Conservation (phyloP, 2,888 invertebrate species). For the Noctua pronuba region DNA sequence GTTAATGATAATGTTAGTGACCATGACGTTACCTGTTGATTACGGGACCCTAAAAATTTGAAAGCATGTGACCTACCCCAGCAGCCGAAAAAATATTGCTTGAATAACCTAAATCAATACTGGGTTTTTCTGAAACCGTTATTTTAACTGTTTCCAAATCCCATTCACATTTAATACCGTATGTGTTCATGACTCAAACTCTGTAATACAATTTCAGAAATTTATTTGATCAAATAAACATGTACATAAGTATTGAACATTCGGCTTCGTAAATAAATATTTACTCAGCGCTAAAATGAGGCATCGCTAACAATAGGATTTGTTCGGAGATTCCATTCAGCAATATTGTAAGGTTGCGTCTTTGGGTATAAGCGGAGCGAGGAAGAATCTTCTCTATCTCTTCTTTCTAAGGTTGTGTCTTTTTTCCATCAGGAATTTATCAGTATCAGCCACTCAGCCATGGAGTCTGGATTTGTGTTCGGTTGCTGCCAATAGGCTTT, state of each 20-base stretch:
- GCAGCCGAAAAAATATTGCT: neutral
- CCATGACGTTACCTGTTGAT: neutral
- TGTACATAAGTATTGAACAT: constrained; percentile 34
- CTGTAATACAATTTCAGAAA: constrained; percentile 33
- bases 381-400: no score
- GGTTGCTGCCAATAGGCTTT: no score
- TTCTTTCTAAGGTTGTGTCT: no score
- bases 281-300: constrained; percentile 36
- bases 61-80: neutral
- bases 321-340: constrained; percentile 31
- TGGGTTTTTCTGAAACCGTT: neutral
- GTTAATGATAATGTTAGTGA: no score
- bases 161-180: neutral
- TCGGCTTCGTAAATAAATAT: constrained; percentile 47
- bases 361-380: neutral
- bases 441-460: no score
- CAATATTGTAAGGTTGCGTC: constrained; percentile 11
- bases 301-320: constrained; percentile 48
- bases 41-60: neutral
- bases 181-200: constrained; percentile 30
- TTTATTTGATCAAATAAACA: constrained; percentile 46
- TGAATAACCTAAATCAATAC: neutral
- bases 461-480: no score
- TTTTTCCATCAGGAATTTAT: no score
- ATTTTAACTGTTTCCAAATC: neutral